These are phyloP conservation scores for Alethe castanea DNA, from an alignment of 2,113 vertebrate genomes.

Conservation along the genomic window DNA sequence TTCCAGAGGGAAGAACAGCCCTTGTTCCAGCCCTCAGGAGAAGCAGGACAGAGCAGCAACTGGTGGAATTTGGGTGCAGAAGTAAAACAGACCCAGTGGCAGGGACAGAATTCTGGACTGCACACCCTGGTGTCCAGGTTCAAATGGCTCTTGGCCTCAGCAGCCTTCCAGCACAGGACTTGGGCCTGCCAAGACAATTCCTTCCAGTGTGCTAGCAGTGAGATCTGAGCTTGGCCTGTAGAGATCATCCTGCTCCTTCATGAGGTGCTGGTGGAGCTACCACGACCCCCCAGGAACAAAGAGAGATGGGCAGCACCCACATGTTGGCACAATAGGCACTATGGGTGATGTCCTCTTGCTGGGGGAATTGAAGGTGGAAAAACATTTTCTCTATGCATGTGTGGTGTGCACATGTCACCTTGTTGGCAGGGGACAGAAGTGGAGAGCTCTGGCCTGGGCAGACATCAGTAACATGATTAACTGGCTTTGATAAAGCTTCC, in stretches of 20 bases:
- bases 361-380: not conserved
- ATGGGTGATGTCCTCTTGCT: not conserved
- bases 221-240: not conserved
- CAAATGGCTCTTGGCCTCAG: not conserved
- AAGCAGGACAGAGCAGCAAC: not conserved
- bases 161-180: not conserved
- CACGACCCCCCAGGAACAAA: not conserved
- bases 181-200: not conserved
- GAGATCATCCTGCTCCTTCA: not conserved
- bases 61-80: not conserved
- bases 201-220: not conserved
- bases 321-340: not conserved
- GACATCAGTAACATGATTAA: conserved; percentile 20
- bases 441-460: not conserved
- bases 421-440: not conserved
- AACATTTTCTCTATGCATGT: not conserved
- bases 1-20: not conserved
- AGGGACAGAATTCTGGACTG: not conserved
- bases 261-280: not conserved
- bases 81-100: not conserved
- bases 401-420: rapidly evolving
- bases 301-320: not conserved
- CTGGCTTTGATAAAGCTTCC: conserved; percentile 37
- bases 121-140: not conserved
- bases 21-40: not conserved